A percentile compares a stretch with the other conserved stretches of the same genome.
Evolutionary conservation across 2,888 invertebrate genomes (phyloP).

Genomic region (Penaeus monodon): DNA sequence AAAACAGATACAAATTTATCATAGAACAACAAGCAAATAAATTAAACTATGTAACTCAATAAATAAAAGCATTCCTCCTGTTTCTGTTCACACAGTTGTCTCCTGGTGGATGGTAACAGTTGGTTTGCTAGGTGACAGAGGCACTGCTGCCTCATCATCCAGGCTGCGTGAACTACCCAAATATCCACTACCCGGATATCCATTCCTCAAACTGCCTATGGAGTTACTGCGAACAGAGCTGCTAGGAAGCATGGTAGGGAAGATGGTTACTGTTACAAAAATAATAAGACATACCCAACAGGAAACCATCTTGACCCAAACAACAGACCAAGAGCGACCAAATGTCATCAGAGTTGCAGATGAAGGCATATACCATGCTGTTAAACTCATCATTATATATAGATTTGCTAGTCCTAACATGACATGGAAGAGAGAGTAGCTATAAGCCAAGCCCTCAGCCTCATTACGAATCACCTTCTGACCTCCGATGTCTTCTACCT

Average conservation of each 20-base stretch:
- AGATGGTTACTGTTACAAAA: slow-evolving; percentile 67
- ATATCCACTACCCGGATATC: slow-evolving; percentile 41
- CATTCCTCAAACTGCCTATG: slow-evolving; percentile 28
- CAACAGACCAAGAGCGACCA: slow-evolving; percentile 71
- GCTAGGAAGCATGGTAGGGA: slow-evolving; percentile 58
- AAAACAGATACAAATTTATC: too few species aligned
- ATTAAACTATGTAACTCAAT: too few species aligned
- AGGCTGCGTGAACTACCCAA: slow-evolving; percentile 39
- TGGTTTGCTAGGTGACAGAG: slow-evolving; percentile 60
- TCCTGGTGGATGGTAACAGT: slow-evolving; percentile 61
- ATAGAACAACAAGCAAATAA: too few species aligned
- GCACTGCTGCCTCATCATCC: slow-evolving; percentile 61
- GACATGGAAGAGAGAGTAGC: slow-evolving; percentile 72
- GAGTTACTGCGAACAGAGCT: slow-evolving; percentile 10
- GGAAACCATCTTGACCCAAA: slow-evolving; percentile 72
- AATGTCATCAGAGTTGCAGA: slow-evolving; percentile 69
- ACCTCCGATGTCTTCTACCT: slow-evolving; percentile 67
- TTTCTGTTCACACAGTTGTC: slow-evolving; percentile 56
- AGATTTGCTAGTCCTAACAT: slow-evolving; percentile 70
- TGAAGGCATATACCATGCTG: slow-evolving; percentile 71
- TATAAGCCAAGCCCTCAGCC: slow-evolving; percentile 70
- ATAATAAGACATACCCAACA: slow-evolving; percentile 71
- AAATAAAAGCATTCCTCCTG: not conserved
- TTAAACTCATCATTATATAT: slow-evolving; percentile 72
- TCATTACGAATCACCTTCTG: slow-evolving; percentile 70